phyloP scores from a whole-genome alignment of 2,797 vertebrate genomes.

The Enteromius mattozi region DNA sequence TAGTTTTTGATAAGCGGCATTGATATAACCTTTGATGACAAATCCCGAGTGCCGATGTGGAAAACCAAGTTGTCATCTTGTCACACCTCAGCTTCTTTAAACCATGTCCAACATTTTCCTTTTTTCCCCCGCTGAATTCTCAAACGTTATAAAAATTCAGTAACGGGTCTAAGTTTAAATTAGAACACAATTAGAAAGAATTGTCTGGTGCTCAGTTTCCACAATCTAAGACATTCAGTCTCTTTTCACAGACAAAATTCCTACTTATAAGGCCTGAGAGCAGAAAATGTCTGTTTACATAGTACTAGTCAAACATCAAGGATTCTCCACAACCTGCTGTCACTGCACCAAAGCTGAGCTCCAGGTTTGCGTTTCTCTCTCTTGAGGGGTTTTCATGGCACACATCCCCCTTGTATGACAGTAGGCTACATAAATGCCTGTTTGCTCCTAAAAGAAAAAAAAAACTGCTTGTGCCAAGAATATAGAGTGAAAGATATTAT shows the following conservation, averaged over 20 bases:
- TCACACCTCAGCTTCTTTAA: not conserved
- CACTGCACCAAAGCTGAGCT: slow-evolving; percentile 32
- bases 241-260: slow-evolving; percentile 28
- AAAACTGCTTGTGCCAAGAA: not conserved
- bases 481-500: not conserved
- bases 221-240: not conserved
- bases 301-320: slow-evolving; percentile 46
- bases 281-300: slow-evolving; percentile 51
- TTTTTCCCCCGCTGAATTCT: not conserved
- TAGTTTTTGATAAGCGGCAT: slow-evolving; percentile 7
- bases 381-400: slow-evolving; percentile 40
- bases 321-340: slow-evolving; percentile 51
- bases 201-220: not conserved
- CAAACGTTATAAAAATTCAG: not conserved
- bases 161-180: not conserved
- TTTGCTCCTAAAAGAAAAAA: not conserved
- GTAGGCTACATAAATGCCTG: not conserved
- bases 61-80: slow-evolving; percentile 9
- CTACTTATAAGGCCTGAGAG: slow-evolving; percentile 35
- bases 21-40: slow-evolving; percentile 18
- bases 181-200: not conserved
- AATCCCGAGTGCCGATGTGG: not conserved
- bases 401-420: slow-evolving; percentile 32
- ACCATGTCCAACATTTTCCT: not conserved
- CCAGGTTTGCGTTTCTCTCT: slow-evolving; percentile 34